Conservation (phyloP, 2,888 invertebrate species). For the Ormyrus pomaceus region DNA sequence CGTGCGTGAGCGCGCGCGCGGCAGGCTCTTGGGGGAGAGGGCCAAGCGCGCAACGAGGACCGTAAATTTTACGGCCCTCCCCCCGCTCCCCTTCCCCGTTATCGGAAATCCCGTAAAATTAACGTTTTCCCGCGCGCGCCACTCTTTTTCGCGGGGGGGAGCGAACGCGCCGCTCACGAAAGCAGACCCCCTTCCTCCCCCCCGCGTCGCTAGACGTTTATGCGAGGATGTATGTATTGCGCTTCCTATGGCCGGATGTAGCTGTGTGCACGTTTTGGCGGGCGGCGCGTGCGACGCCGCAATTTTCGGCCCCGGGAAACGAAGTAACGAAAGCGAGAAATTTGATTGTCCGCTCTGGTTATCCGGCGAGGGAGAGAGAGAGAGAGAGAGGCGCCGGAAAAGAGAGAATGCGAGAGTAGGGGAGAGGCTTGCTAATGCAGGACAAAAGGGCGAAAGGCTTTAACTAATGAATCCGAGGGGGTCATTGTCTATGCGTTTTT, state of each 20-base stretch:
- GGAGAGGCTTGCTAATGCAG: neutral
- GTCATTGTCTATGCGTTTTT: neutral
- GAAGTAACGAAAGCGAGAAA: constrained; percentile 14
- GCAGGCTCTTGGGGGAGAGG: neutral
- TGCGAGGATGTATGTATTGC: neutral
- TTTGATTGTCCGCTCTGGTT: constrained; percentile 10
- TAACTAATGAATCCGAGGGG: constrained; percentile 28
- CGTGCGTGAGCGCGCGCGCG: constrained; percentile 12
- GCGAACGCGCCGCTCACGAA: neutral
- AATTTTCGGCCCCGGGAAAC: constrained; percentile 21
- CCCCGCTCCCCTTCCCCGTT: constrained; percentile 50
- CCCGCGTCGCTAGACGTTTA: neutral
- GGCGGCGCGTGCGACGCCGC: neutral
- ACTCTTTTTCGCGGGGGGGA: constrained; percentile 2
- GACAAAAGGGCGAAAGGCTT: constrained; percentile 5
- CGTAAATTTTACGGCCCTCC: constrained; percentile 53
- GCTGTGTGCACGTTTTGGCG: neutral
- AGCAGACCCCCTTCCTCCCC: neutral
- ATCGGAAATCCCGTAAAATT: constrained; percentile 61
- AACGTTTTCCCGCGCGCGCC: constrained; percentile 43
- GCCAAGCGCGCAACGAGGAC: constrained; percentile 46
- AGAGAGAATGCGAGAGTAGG: neutral
- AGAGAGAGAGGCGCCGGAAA: neutral
- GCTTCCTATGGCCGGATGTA: constrained; percentile 28
- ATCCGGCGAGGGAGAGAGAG: neutral